Evolutionary conservation across 2,888 invertebrate genomes (phyloP), one percentile per base, ranked within the genome.

Genomic region (Hirtodrosophila alboralis): DNA sequence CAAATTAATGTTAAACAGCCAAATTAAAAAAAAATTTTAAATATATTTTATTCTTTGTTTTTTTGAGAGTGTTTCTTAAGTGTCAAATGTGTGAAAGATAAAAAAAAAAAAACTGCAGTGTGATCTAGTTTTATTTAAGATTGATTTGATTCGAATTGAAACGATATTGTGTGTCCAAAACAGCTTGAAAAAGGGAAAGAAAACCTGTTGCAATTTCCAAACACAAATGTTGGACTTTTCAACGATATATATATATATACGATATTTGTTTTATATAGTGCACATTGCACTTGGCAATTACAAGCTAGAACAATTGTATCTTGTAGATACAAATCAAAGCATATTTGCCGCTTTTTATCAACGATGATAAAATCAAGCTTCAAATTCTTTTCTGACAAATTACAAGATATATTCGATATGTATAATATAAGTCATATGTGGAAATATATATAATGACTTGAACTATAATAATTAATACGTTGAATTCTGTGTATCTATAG

Each of bases 131-230:
- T 45, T 56, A 57, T 54, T n/a, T n/a, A n/a, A n/a, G 52, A 74
- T 61, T 58, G 78, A 81, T 77, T 54, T 45, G 47, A 41, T 60
- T 72, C 34, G 59, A 58, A 78, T 60, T 43, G 44, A 38, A 33
- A 36, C 40, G 62, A 58, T 36, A 34, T 43, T 37, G 2, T 33
- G 27, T 26, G 16, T 16, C 21, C 1, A 14, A 36, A 63, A 18
- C 9, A 27, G 33, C n/a, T 9, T 14, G 27, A 26, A 33, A 10
- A 26, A 33, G 10, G 9, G 10, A 14, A 10, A 28, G 9, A 36
- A 8, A 28, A 28, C 16, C 18, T 27, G 10, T 34, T 28, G 33
- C 26, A 33, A 43, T 27, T 41, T 34, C 13, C 21, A 27, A 41
- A 16, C 16, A 12, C 26, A 45, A 13, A 18, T 27, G 23, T 31